Conservation (phyloP, 1,140 invertebrate genomes). For the Micrasema longulum region DNA sequence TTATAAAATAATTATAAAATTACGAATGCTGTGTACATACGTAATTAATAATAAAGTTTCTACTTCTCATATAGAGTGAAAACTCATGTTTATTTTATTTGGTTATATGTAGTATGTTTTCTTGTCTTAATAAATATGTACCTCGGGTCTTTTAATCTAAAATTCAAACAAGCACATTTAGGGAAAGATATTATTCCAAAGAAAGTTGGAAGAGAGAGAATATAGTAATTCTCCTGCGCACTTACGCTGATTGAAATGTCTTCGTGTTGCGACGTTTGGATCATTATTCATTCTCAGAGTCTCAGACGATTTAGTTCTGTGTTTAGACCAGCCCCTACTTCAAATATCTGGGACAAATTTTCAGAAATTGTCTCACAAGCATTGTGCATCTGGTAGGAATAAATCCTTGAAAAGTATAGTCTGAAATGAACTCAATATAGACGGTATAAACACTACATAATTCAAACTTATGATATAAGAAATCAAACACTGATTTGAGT, state of each 20-base stretch:
- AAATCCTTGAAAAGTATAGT: background rate
- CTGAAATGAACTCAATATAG: too few species aligned
- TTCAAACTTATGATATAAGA: too few species aligned
- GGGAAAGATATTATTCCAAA: constrained; percentile 15
- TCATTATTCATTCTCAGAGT: constrained; percentile 53
- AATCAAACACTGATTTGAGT: too few species aligned
- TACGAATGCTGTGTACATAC: too few species aligned
- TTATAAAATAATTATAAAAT: too few species aligned
- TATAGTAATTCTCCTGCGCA: constrained; percentile 43
- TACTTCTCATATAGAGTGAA: too few species aligned
- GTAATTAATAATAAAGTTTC: too few species aligned
- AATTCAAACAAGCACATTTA: constrained; percentile 16
- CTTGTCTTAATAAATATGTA: too few species aligned
- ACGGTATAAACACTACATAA: background rate
- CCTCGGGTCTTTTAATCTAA: constrained; percentile 7
- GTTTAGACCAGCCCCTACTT: constrained; percentile 18
- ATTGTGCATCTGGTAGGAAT: background rate
- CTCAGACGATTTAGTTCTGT: constrained; percentile 26
- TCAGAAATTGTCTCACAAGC: constrained; percentile 1
- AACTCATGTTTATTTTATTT: too few species aligned
- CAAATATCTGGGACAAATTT: constrained; percentile 6
- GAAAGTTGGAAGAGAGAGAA: constrained; percentile 9
- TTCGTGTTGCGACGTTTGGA: constrained; percentile 48
- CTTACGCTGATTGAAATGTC: constrained; percentile 55
- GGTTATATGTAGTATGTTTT: too few species aligned